A percentile compares a stretch with the other conserved stretches of the same genome.
Evolutionary conservation across 2,888 invertebrate species (phyloP).

Genomic region (Zeuzera pyrina): DNA sequence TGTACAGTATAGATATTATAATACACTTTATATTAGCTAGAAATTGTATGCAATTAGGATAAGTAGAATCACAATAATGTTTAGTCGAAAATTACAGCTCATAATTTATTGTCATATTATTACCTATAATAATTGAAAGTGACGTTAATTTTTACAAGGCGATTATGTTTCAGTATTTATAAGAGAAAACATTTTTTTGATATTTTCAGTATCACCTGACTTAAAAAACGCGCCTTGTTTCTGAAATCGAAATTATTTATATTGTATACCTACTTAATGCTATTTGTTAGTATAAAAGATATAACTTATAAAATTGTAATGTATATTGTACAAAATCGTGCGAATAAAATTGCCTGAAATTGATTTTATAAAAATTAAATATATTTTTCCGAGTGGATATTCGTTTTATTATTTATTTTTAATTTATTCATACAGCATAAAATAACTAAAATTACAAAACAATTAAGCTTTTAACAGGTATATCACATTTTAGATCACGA

Average conservation of each 20-base stretch:
- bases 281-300: not conserved
- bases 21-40: constrained; percentile 40
- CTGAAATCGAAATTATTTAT: too few species aligned
- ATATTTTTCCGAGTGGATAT: constrained; percentile 68
- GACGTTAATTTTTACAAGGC: too few species aligned
- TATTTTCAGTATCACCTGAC: too few species aligned
- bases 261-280: too few species aligned
- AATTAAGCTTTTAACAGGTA: too few species aligned
- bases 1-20: constrained; percentile 66
- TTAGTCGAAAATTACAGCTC: constrained; percentile 61
- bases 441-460: too few species aligned
- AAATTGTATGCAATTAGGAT: constrained; percentile 40
- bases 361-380: constrained; percentile 72
- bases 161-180: too few species aligned
- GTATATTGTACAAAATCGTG: constrained; percentile 67
- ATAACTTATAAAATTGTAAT: constrained; percentile 13
- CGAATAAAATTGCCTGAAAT: constrained; percentile 67
- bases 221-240: too few species aligned
- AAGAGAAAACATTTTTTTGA: too few species aligned
- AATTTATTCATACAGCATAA: too few species aligned
- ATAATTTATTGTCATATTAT: constrained; percentile 42
- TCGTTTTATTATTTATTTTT: constrained; percentile 24
- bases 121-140: too few species aligned
- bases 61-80: constrained; percentile 66
- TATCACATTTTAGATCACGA: too few species aligned